phyloP scores from a whole-genome alignment of 2,797 vertebrate genomes.

The Gymnothorax reevesii region DNA sequence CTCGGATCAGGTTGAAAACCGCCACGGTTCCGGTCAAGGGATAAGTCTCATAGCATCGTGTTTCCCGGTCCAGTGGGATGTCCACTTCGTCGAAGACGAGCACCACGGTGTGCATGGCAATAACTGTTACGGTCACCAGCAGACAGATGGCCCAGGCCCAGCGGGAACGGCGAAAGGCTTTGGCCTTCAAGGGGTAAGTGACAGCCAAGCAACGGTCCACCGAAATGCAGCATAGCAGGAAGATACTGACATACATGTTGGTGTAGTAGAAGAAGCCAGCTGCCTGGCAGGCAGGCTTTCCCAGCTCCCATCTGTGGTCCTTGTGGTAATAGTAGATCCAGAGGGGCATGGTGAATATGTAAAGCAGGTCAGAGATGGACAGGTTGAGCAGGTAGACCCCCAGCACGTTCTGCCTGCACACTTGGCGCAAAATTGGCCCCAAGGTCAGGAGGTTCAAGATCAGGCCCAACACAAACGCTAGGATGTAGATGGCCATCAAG shows the following conservation, averaged over 20 bases:
- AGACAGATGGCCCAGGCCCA: constrained; percentile 65
- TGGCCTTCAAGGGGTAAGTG: constrained; percentile 65
- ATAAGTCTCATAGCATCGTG: constrained; percentile 74
- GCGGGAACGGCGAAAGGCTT: constrained; percentile 53
- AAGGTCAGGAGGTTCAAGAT: constrained; percentile 71
- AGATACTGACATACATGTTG: constrained; percentile 80
- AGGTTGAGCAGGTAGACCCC: constrained; percentile 75
- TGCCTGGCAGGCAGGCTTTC: constrained; percentile 55
- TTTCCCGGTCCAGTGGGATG: constrained; percentile 55
- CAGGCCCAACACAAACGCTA: constrained; percentile 69
- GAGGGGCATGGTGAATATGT: constrained; percentile 74
- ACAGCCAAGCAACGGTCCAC: constrained; percentile 76
- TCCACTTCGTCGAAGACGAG: constrained; percentile 55
- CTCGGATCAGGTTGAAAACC: constrained; percentile 69
- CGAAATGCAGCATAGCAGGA: constrained; percentile 79
- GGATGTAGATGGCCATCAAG: constrained; percentile 71
- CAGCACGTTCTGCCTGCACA: constrained; percentile 66
- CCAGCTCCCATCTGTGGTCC: constrained; percentile 67
- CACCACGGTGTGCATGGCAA: constrained; percentile 58
- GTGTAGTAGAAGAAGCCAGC: constrained; percentile 79
- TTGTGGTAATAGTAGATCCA: constrained; percentile 75
- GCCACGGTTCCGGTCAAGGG: constrained; percentile 57
- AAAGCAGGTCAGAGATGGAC: constrained; percentile 73
- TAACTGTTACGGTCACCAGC: constrained; percentile 52
- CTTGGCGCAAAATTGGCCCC: constrained; percentile 70